Evolutionary conservation across 2,888 invertebrate genomes (phyloP).

Genomic region (Clunio marinus): DNA sequence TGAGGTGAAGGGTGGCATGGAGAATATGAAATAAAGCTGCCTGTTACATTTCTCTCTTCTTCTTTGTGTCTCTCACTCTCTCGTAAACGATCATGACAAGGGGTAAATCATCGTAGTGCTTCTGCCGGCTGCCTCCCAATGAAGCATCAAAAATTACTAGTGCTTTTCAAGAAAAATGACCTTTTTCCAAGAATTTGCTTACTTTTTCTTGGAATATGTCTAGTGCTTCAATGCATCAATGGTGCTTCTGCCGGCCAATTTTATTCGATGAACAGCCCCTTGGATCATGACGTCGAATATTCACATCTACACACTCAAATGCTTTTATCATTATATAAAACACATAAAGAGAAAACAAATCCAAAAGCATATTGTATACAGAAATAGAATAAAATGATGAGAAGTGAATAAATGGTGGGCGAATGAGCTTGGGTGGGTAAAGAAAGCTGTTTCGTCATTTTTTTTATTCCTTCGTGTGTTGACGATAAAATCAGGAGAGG

Average conservation of each 20-base stretch:
- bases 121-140: too few species aligned
- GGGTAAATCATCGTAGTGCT: too few species aligned
- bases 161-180: too few species aligned
- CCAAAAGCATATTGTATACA: slow-evolving; percentile 31
- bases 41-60: slow-evolving; percentile 28
- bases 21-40: slow-evolving; percentile 21
- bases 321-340: not conserved
- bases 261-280: too few species aligned
- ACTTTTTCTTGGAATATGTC: too few species aligned
- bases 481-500: too few species aligned
- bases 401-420: slow-evolving; percentile 31
- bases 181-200: too few species aligned
- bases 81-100: not conserved
- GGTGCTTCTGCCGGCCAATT: too few species aligned
- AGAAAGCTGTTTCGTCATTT: slow-evolving; percentile 7
- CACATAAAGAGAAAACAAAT: not conserved
- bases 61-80: slow-evolving; percentile 2
- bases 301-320: not conserved
- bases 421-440: not conserved
- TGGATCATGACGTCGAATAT: too few species aligned
- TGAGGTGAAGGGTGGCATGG: not conserved
- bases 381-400: slow-evolving; percentile 34
- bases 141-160: too few species aligned
- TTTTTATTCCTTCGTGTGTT: not conserved
- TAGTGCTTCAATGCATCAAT: too few species aligned